Evolutionary conservation across 2,888 invertebrate genomes (phyloP), one percentile per base, ranked within the genome.

Genomic region (Chrysotoxum bicinctum): DNA sequence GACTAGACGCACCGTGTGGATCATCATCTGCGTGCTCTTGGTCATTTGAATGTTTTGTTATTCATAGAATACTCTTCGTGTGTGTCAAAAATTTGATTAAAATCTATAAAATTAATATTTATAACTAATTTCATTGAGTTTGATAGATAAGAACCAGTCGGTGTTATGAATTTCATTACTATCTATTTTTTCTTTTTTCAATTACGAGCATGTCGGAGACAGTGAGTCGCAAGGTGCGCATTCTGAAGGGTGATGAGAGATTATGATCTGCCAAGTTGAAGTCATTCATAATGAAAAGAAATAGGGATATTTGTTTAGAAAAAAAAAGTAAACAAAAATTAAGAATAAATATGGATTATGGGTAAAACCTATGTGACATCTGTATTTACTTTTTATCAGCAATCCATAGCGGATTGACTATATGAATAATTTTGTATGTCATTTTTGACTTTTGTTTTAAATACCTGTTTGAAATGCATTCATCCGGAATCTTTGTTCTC

Each of bases 41-140:
- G 35, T 70, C 37, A 40, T 35, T 16, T 66, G 12, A 48, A n/a
- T 30, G 48, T 16, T 40, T 77, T 83, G 69, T 43, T 69, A 78
- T 83, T 73, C 83, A 74, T 50, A 50, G 35, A 52, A 43, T 56
- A 64, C 43, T 40, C 68, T 56, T n/a, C 37, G 37, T 48, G 40
- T 69, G 64, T 78, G 83, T 78, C 78, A 77, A 78, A 48, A 78
- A 56, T 30, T 69, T 64, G 56, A 81, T 77, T 45, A 40, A 69
- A 32, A 64, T 78, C 83, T 40, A 21, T 37, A 40, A 66, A 30
- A 78, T 78, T 83, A 78, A 74, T 83, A 83, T 78, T 78, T 83
- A 74, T 83, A 68, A 54, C 32, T 30, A 50, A 45, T 54, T 74
- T 77, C 62, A 69, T 56, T 64, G 78, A 69, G 60, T 32, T 69